A percentile compares a stretch with the other conserved stretches of the same genome.
Evolutionary conservation across 1,140 invertebrate genomes (phyloP).

Genomic region (Bradynema listronoti): DNA sequence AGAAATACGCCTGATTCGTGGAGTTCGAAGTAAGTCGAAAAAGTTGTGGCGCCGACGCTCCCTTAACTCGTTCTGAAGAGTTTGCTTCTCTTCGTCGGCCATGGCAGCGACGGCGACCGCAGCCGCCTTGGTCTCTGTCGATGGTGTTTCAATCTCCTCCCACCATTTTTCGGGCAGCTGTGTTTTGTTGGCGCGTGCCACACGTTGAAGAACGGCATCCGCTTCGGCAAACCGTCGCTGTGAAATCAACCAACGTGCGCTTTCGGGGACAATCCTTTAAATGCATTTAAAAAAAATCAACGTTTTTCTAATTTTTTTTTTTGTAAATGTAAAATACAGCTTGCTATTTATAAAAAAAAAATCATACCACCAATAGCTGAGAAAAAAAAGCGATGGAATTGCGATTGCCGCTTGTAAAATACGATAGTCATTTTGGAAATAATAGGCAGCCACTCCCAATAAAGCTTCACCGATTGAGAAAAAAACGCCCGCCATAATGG

Average conservation of each 20-base stretch:
- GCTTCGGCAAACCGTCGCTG: conserved; percentile 54
- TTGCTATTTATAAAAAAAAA: too few relatives aligned
- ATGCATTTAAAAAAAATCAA: not conserved
- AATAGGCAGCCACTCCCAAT: conserved; percentile 58
- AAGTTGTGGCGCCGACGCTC: conserved; percentile 35
- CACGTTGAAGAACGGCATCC: conserved; percentile 50
- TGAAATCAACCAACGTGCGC: conserved; percentile 58
- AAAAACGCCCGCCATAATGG: conserved; percentile 59
- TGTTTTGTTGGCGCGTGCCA: conserved; percentile 49
- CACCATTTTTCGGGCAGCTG: conserved; percentile 53
- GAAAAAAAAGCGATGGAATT: conserved; percentile 46
- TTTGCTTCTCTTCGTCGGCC: too few relatives aligned
- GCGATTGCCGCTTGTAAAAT: conserved; percentile 59
- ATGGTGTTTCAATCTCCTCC: conserved; percentile 38
- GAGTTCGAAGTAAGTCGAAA: conserved; percentile 49
- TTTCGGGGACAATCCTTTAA: conserved; percentile 58
- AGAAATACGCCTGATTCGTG: conserved; percentile 43
- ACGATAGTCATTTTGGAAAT: conserved; percentile 59
- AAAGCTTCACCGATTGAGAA: conserved; percentile 59
- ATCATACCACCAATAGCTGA: conserved; percentile 56
- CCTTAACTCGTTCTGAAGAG: too few relatives aligned
- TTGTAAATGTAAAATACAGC: too few relatives aligned
- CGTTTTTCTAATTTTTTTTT: too few relatives aligned
- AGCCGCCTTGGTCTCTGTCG: not conserved
- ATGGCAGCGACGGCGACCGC: conserved; percentile 5